A percentile compares a stretch with the other conserved stretches of the same genome.
These are phyloP conservation scores for Lepisosteus osseus DNA, from an alignment of 2,113 vertebrate species.

Conservation along the genomic window DNA sequence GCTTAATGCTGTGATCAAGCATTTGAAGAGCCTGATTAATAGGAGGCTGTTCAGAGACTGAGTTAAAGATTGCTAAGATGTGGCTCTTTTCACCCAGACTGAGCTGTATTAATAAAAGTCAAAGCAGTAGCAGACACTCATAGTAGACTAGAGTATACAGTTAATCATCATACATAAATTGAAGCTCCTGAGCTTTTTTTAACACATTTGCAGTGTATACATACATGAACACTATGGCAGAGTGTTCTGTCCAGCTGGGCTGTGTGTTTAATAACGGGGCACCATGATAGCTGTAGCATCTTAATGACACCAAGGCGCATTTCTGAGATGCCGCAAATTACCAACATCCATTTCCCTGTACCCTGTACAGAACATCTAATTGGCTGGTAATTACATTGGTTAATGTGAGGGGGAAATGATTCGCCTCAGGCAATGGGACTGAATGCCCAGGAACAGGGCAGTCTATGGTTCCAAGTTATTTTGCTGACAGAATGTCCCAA, in stretches of 20 bases:
- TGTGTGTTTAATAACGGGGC: slow-evolving; percentile 4
- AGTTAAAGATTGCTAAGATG: no score
- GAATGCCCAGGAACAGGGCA: slow-evolving; percentile 22
- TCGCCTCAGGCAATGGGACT: slow-evolving; percentile 24
- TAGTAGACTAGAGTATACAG: no score
- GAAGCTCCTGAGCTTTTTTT: no score
- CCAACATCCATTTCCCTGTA: slow-evolving; percentile 31
- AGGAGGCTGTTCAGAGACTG: no score
- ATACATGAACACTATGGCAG: no score
- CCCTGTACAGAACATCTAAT: slow-evolving; percentile 42
- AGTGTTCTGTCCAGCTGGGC: not conserved
- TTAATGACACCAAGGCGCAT: slow-evolving; percentile 21
- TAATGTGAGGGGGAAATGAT: slow-evolving; percentile 32
- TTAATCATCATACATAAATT: no score
- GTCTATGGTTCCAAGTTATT: slow-evolving; percentile 24
- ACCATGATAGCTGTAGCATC: slow-evolving; percentile 1
- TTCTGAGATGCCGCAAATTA: slow-evolving; percentile 37
- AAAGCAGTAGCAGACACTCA: no score
- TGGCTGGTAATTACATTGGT: slow-evolving; percentile 47
- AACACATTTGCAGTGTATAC: no score
- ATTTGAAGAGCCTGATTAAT: no score
- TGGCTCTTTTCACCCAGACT: no score
- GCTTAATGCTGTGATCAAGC: no score
- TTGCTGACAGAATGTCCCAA: slow-evolving; percentile 29
- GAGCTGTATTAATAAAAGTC: no score